These are phyloP conservation scores for Diarsia brunnea DNA, from an alignment of 2,888 invertebrate species.

Conservation along the genomic window DNA sequence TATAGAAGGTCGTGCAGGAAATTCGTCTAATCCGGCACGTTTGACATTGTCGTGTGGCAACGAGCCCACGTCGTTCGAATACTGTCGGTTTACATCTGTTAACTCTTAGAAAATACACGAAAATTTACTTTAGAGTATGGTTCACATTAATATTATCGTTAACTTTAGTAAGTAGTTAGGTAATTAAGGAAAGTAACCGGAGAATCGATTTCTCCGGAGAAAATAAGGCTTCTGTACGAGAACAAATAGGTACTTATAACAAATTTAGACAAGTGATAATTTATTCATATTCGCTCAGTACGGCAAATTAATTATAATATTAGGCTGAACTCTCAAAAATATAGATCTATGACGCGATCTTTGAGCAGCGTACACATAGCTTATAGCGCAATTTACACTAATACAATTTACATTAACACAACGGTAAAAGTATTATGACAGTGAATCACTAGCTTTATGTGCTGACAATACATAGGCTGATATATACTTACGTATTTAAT, in stretches of 20 bases:
- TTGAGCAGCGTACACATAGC: slow-evolving; percentile 65
- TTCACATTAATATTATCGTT: slow-evolving; percentile 43
- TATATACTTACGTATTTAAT: slow-evolving; percentile 33
- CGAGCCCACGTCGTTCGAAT: slow-evolving; percentile 14
- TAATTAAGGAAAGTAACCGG: slow-evolving; percentile 53
- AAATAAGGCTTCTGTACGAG: slow-evolving; percentile 53
- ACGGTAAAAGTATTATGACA: slow-evolving; percentile 51
- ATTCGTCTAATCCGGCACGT: slow-evolving; percentile 53
- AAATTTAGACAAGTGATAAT: slow-evolving; percentile 46
- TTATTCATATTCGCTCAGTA: slow-evolving; percentile 28
- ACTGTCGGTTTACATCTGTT: slow-evolving; percentile 4
- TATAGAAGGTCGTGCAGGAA: slow-evolving; percentile 30
- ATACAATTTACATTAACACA: slow-evolving; percentile 18
- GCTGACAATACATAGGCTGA: slow-evolving; percentile 23
- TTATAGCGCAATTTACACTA: slow-evolving; percentile 67
- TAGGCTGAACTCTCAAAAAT: slow-evolving; percentile 14
- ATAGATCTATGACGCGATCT: slow-evolving; percentile 32
- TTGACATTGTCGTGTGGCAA: slow-evolving; percentile 38
- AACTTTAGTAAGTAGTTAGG: slow-evolving; percentile 29
- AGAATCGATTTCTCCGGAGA: slow-evolving; percentile 41
- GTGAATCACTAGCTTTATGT: slow-evolving; percentile 21
- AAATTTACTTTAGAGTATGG: slow-evolving; percentile 18
- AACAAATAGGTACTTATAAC: slow-evolving; percentile 33
- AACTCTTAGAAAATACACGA: slow-evolving; percentile 12
- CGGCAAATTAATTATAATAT: slow-evolving; percentile 16